phyloP scores from a whole-genome alignment of 2,113 vertebrate genomes.

The Cottus gobio region DNA sequence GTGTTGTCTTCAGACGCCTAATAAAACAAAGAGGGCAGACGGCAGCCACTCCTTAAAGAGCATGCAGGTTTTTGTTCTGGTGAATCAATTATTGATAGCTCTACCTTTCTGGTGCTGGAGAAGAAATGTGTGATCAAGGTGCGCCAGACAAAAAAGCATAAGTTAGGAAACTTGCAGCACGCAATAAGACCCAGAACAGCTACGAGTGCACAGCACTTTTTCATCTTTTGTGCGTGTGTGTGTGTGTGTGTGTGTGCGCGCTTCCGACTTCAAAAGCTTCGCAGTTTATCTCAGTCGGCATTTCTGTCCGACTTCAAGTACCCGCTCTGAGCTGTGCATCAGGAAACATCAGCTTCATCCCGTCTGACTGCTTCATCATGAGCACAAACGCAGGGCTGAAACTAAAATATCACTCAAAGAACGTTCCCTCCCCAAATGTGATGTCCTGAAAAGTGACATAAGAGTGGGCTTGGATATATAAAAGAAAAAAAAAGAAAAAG shows the following conservation, averaged over 20 bases:
- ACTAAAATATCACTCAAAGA: slow-evolving; percentile 40
- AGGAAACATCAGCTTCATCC: slow-evolving; percentile 52
- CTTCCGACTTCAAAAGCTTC: slow-evolving; percentile 44
- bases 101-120: slow-evolving; percentile 21
- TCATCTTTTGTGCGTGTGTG: background rate
- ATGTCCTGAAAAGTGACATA: slow-evolving; percentile 54
- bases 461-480: background rate
- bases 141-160: slow-evolving; percentile 19
- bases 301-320: slow-evolving; percentile 47
- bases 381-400: slow-evolving; percentile 11
- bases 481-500: background rate
- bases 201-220: background rate
- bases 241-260: background rate
- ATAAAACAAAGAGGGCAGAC: slow-evolving; percentile 49
- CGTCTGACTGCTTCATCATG: slow-evolving; percentile 23
- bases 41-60: slow-evolving; percentile 40
- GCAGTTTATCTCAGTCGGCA: slow-evolving; percentile 41
- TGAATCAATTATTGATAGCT: slow-evolving; percentile 66
- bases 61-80: slow-evolving; percentile 36
- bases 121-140: slow-evolving; percentile 58
- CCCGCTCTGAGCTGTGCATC: slow-evolving; percentile 41
- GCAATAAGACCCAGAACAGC: slow-evolving; percentile 15
- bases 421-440: slow-evolving; percentile 32
- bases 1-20: slow-evolving; percentile 22
- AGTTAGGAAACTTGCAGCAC: slow-evolving; percentile 45